Evolutionary conservation across 2,888 invertebrate genomes (phyloP).

Genomic region (Stenurella melanura): DNA sequence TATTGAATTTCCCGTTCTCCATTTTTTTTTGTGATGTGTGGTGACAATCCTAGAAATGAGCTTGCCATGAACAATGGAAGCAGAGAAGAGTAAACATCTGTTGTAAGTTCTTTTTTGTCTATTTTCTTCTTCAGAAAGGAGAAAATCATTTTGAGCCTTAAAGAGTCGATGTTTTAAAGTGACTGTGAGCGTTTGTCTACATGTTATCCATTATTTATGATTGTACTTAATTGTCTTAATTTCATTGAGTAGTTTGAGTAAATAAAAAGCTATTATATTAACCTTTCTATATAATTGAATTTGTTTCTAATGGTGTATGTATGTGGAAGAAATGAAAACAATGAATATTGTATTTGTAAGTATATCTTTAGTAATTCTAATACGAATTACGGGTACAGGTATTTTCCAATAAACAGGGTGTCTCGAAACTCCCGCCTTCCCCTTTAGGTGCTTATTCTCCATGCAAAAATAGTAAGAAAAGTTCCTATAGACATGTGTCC

Average conservation of each 20-base stretch:
- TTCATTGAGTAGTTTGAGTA: constrained; percentile 7
- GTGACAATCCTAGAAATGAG: constrained; percentile 5
- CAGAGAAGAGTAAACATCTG: not conserved
- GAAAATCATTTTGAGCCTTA: not conserved
- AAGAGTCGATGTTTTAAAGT: not conserved
- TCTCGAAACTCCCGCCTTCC: too few relatives aligned
- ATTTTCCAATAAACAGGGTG: too few relatives aligned
- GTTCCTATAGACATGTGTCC: too few relatives aligned
- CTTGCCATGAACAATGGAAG: not conserved
- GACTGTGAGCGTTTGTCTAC: not conserved
- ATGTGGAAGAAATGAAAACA: not conserved
- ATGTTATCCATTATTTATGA: not conserved
- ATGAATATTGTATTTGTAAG: not conserved
- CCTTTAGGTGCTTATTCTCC: too few relatives aligned
- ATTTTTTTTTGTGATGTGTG: not conserved
- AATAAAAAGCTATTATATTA: not conserved
- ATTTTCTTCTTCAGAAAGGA: not conserved
- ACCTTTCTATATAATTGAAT: not conserved
- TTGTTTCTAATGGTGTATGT: not conserved
- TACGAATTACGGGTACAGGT: too few relatives aligned
- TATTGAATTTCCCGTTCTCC: constrained; percentile 9
- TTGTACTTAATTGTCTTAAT: not conserved
- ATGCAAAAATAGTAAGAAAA: too few relatives aligned
- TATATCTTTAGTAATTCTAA: too few relatives aligned
- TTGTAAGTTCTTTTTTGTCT: not conserved